Conservation (phyloP, 2,797 vertebrate genomes). For the Falco concolor region DNA sequence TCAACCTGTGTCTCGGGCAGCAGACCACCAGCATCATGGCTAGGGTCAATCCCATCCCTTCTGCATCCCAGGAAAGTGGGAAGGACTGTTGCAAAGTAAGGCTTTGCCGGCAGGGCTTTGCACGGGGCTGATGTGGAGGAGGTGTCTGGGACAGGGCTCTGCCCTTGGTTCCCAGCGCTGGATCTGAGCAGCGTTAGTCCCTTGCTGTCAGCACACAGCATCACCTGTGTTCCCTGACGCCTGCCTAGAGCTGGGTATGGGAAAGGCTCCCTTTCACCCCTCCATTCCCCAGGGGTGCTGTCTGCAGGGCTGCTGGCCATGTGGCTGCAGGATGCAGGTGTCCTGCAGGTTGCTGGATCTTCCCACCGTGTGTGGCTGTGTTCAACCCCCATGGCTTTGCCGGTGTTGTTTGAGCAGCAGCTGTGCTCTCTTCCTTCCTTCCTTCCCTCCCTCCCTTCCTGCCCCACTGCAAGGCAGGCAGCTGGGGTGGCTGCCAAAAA, state of each 20-base stretch:
- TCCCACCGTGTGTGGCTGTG: accelerated
- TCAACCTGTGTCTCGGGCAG: not conserved
- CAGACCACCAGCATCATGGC: accelerated
- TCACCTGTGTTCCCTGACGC: accelerated
- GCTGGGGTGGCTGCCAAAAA: not conserved
- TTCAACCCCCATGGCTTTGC: accelerated
- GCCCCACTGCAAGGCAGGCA: accelerated
- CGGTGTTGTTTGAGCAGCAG: not conserved
- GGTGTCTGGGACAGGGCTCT: not conserved
- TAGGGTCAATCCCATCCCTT: not conserved
- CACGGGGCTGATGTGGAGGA: not conserved
- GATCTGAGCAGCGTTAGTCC: not conserved
- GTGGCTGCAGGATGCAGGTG: not conserved
- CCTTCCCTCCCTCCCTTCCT: not conserved
- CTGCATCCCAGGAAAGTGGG: not conserved
- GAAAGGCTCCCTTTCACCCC: not conserved
- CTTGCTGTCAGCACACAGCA: not conserved
- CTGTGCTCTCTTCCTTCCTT: not conserved
- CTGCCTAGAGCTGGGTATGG: not conserved
- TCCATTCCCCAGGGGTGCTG: not conserved
- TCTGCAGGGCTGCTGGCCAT: not conserved
- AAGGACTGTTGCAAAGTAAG: not conserved
- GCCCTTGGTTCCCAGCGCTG: accelerated
- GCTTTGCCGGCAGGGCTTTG: not conserved
- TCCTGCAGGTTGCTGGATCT: not conserved